Percentiles rank a stretch among this genome's conserved stretches.
phyloP scores from a whole-genome alignment of 2,113 vertebrate species.

The Tursiops truncatus region DNA sequence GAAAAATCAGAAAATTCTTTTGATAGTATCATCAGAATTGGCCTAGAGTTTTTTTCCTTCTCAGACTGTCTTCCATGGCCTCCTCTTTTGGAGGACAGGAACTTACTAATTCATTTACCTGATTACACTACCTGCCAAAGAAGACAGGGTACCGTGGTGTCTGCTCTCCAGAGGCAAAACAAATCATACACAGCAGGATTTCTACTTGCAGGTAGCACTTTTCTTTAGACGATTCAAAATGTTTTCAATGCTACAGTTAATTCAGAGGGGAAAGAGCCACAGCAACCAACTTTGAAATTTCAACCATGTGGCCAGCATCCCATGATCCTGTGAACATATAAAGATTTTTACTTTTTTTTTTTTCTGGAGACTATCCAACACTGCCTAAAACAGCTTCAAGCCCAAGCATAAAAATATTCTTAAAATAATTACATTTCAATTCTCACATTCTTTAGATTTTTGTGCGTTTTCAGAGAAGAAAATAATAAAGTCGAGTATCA shows the following conservation, averaged over 20 bases:
- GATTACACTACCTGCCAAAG: neutral
- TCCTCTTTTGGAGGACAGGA: neutral
- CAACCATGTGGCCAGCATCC: neutral
- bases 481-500: neutral
- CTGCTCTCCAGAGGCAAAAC: neutral
- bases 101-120: neutral
- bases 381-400: neutral
- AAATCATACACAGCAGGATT: conserved; percentile 7
- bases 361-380: neutral
- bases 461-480: neutral
- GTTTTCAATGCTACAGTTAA: neutral
- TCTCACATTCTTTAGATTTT: neutral
- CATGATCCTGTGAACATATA: neutral
- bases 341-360: neutral
- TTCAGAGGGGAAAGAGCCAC: neutral
- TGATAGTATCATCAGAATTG: neutral
- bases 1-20: neutral
- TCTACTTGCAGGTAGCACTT: neutral
- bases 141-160: neutral
- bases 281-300: neutral
- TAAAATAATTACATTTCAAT: neutral
- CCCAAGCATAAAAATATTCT: neutral
- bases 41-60: neutral
- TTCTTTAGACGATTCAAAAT: neutral
- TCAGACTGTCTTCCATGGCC: neutral